Percentiles rank a stretch among this genome's conserved stretches.
phyloP scores from a whole-genome alignment of 2,797 vertebrate species.

The Molossus molossus region DNA sequence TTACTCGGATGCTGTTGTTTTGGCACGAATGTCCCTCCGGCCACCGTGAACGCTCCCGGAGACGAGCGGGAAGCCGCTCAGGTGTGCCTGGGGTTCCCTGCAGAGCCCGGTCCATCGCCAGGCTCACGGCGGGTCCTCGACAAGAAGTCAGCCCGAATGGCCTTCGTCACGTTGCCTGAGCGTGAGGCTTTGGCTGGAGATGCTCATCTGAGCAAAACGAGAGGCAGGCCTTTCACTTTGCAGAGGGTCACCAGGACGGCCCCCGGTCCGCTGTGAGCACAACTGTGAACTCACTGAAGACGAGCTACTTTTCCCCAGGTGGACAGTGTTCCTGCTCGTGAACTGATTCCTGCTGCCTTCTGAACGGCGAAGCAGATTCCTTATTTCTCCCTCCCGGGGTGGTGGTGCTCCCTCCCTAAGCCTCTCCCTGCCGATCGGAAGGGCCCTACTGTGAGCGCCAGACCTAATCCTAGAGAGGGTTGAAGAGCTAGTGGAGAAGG shows the following conservation, averaged over 20 bases:
- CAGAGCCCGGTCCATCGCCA: neutral
- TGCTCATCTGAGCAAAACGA: neutral
- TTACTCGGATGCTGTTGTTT: neutral
- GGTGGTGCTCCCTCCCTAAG: too few relatives aligned
- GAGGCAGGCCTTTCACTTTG: neutral
- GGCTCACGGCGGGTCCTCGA: rapidly evolving
- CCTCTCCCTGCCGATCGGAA: neutral
- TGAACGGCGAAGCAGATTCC: neutral
- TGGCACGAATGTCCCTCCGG: neutral
- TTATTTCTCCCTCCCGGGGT: neutral
- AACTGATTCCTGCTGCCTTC: neutral
- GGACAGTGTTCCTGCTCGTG: neutral
- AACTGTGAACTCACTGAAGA: neutral
- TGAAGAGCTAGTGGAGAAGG: neutral
- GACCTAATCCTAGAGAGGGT: neutral
- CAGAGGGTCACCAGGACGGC: neutral
- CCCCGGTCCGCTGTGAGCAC: neutral
- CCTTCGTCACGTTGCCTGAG: neutral
- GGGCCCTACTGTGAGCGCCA: neutral
- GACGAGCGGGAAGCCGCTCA: neutral
- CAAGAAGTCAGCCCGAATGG: neutral
- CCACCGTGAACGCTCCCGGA: neutral
- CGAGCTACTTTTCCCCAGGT: neutral
- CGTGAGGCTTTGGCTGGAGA: neutral
- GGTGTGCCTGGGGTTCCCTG: neutral